phyloP scores from a whole-genome alignment of 2,888 invertebrate genomes.

The Epinotia demarniana region DNA sequence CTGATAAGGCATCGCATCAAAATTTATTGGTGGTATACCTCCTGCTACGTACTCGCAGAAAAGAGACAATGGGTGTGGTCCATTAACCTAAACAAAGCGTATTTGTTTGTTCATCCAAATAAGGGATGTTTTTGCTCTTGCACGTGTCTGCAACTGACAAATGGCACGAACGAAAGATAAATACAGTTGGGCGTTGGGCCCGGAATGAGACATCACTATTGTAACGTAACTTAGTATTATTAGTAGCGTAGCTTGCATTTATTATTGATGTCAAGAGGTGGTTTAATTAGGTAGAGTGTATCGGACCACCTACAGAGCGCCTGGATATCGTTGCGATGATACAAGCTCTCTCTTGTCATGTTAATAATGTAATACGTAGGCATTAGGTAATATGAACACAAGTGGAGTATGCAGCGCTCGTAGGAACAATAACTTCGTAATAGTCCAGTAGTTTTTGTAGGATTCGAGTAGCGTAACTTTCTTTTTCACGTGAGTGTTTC shows the following conservation, averaged over 20 bases:
- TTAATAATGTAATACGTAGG: conserved; percentile 53
- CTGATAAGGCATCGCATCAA: conserved; percentile 26
- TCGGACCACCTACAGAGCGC: conserved; percentile 52
- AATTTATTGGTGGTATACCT: conserved; percentile 36
- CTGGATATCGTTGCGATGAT: conserved; percentile 48
- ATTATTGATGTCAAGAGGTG: conserved; percentile 40
- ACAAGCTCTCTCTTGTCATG: conserved; percentile 51
- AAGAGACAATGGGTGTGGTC: conserved; percentile 28
- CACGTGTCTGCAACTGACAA: conserved; percentile 47
- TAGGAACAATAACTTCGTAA: conserved; percentile 43
- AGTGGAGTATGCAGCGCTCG: conserved; percentile 38
- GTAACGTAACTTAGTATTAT: conserved; percentile 44
- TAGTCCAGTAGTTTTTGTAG: conserved; percentile 40
- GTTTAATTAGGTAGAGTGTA: conserved; percentile 51
- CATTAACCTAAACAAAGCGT: conserved; percentile 40
- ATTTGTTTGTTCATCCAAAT: conserved; percentile 42
- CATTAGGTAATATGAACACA: conserved; percentile 43
- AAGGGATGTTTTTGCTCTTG: conserved; percentile 45
- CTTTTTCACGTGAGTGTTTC: conserved; percentile 20
- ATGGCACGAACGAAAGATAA: conserved; percentile 45
- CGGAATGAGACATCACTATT: conserved; percentile 46
- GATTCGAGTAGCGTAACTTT: conserved; percentile 24
- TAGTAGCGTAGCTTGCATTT: conserved; percentile 34
- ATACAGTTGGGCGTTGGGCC: conserved; percentile 45
- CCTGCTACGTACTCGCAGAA: conserved; percentile 31